Base-by-base conservation (phyloP, 64 coral and sea anemone species). In the Hydrozoanthus tunicans region DNA sequence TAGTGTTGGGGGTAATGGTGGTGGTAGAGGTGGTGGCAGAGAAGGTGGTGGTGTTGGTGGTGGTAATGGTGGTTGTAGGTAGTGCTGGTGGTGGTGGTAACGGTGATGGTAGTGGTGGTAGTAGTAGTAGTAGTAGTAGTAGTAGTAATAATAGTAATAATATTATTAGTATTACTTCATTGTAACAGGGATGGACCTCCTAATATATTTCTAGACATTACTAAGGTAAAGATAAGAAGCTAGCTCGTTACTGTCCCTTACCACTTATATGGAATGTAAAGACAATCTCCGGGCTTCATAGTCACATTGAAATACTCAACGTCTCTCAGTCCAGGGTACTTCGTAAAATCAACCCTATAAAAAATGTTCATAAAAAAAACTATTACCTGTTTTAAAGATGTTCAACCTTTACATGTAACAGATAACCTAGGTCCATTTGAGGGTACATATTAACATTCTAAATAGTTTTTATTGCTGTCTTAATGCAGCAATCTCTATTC, bases 201-300 rank as follows among this genome's bases (percentile, higher is more conserved):
- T 43, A 43, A 43, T 43, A 43, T 43, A 43, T 43, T 43, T 43
- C 32, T 15, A 83, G 52, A 4, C 4, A 85, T 15, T 53, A 59
- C 55, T 17, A 13, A 59, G 7, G 6, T 15, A 8, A 66, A 66
- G 59, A 91, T 13, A 73, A 7, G 74, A 57, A 73, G 15, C 24
- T 69, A 69, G 6, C 66, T 65, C 0, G 63, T 15, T 13, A 13
- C 13, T 14, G 61, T 10, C 52, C 79, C 84, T 24, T 89, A 96
- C 97, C 97, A 99, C 81, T 99, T 99, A 59, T 93, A 99, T 57
- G 97, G 97, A 72, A 99, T 99, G 65, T 90, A 99, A 32, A 99
- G 64, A 77, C 97, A 99, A 52, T 99, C 97, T 24, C 97, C 97
- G n/a, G 91, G 23, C 32, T 93, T 91, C 97, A 99, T 99, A 51